These are phyloP conservation scores for Jacana jacana DNA, from an alignment of 2,113 vertebrate genomes.

Conservation along the genomic window DNA sequence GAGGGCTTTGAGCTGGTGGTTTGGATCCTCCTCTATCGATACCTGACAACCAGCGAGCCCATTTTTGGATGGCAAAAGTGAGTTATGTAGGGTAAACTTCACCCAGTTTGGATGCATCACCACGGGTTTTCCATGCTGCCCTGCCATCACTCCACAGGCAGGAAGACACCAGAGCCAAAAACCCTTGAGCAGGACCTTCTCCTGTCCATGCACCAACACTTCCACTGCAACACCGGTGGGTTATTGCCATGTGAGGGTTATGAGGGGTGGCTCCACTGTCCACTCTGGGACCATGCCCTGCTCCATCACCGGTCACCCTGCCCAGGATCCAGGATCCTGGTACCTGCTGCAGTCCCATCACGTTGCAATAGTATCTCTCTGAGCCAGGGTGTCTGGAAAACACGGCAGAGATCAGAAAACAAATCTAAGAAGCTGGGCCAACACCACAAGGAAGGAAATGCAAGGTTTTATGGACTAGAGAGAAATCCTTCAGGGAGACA, in stretches of 20 bases:
- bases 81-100: neutral
- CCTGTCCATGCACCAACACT: neutral
- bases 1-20: neutral
- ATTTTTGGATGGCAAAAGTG: neutral
- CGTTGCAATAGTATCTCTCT: neutral
- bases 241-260: neutral
- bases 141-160: neutral
- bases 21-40: neutral
- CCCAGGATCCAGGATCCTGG: neutral
- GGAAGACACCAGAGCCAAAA: neutral
- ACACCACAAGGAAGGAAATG: neutral
- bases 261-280: neutral
- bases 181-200: neutral
- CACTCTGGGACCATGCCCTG: neutral
- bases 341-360: neutral
- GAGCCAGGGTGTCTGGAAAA: neutral
- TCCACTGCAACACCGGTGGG: neutral
- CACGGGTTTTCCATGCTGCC: neutral
- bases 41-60: neutral
- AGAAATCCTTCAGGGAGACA: conserved; percentile 13
- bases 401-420: neutral
- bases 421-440: conserved; percentile 1
- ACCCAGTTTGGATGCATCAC: neutral
- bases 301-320: neutral
- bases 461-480: neutral